phyloP scores from a whole-genome alignment of 2,888 invertebrate species.

The Argynnis bischoffii region DNA sequence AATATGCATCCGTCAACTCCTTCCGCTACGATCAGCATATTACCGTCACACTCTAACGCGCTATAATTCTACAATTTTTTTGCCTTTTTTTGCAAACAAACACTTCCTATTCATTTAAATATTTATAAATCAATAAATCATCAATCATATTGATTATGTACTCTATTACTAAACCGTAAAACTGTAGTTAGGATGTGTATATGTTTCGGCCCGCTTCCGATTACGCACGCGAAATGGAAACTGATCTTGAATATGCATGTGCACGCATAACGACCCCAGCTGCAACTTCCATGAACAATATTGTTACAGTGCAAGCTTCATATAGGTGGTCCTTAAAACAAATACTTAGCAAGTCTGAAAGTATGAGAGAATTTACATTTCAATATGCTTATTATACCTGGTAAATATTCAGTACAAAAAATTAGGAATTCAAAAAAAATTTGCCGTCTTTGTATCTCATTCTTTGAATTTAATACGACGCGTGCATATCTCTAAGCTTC shows the following conservation, averaged over 20 bases:
- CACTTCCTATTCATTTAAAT: conserved; percentile 66
- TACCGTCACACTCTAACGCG: conserved; percentile 68
- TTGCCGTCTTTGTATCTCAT: too few relatives aligned
- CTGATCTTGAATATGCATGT: conserved; percentile 78
- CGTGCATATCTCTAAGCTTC: too few relatives aligned
- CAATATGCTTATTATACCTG: too few relatives aligned
- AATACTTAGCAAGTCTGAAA: too few relatives aligned
- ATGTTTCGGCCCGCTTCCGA: conserved; percentile 67
- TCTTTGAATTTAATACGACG: too few relatives aligned
- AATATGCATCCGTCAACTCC: conserved; percentile 60
- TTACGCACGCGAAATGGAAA: conserved; percentile 78
- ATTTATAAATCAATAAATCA: conserved; percentile 71
- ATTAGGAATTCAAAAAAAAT: too few relatives aligned
- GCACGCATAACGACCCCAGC: conserved; percentile 55
- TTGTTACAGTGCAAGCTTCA: conserved; percentile 41
- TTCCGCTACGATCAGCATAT: conserved; percentile 57
- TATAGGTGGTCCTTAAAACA: conserved; percentile 5
- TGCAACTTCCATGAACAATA: conserved; percentile 53
- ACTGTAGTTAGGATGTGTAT: conserved; percentile 52
- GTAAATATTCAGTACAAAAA: too few relatives aligned
- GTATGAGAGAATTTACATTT: too few relatives aligned
- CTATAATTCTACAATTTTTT: conserved; percentile 49
- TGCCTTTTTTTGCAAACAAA: conserved; percentile 54
- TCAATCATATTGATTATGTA: conserved; percentile 43
- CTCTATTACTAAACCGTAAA: conserved; percentile 47